Conservation (phyloP, 1,140 invertebrate species). For the Meloidogyne hapla region DNA sequence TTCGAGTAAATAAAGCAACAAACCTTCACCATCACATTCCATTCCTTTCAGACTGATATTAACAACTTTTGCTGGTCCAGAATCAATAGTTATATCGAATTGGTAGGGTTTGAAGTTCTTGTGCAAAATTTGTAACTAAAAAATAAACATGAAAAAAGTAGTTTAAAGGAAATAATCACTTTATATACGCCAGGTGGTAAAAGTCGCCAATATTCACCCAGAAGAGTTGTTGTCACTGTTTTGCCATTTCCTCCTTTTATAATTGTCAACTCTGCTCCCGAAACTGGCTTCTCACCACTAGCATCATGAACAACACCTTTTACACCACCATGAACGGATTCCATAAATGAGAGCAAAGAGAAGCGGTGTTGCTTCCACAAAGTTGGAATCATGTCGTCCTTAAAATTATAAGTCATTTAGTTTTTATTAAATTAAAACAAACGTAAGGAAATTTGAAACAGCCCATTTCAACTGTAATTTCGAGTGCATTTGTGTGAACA, state of each 20-base stretch:
- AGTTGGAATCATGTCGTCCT: constrained; percentile 72
- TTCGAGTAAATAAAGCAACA: neutral
- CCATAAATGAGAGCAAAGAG: constrained; percentile 79
- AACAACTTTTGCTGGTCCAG: constrained; percentile 26
- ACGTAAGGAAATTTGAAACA: constrained; percentile 83
- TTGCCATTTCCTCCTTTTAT: constrained; percentile 72
- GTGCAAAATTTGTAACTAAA: constrained; percentile 44
- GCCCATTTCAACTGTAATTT: constrained; percentile 88
- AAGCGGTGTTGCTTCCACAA: constrained; percentile 88
- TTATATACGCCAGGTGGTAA: constrained; percentile 83
- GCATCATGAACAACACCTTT: constrained; percentile 80
- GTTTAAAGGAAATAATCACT: constrained; percentile 65
- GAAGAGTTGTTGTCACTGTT: constrained; percentile 70
- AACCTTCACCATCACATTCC: constrained; percentile 44
- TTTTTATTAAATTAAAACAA: neutral
- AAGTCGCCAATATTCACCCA: constrained; percentile 90
- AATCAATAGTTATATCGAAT: constrained; percentile 38
- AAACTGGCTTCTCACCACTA: constrained; percentile 68
- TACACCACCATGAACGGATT: constrained; percentile 82
- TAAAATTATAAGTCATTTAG: neutral
- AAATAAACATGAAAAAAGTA: neutral
- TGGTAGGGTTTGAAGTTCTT: constrained; percentile 31
- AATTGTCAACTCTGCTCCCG: constrained; percentile 65
- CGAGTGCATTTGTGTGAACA: constrained; percentile 83
- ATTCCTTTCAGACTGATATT: constrained; percentile 42